phyloP scores from a whole-genome alignment of 2,888 invertebrate species.

The Argyresthia albistria region DNA sequence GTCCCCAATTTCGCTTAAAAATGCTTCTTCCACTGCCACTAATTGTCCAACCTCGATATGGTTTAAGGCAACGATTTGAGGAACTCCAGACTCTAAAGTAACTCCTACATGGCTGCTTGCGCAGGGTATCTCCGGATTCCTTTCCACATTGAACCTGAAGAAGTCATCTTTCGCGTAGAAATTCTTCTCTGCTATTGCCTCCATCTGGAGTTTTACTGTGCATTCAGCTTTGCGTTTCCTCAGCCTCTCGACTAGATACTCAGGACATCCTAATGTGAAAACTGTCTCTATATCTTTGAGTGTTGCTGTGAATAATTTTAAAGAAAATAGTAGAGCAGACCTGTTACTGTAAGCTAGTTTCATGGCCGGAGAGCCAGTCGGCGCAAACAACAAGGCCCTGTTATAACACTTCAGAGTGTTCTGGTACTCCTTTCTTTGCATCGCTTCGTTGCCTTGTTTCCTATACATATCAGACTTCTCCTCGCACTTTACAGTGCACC shows the following conservation, averaged over 20 bases:
- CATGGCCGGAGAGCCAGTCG: slow-evolving; percentile 17
- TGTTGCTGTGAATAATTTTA: slow-evolving; percentile 14
- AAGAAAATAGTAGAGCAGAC: slow-evolving; percentile 17
- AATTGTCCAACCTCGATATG: slow-evolving; percentile 7
- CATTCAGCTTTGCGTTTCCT: slow-evolving; percentile 11
- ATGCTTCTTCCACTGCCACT: slow-evolving; percentile 7
- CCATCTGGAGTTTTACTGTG: not conserved
- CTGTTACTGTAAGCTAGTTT: slow-evolving; percentile 22
- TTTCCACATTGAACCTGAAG: slow-evolving; percentile 9
- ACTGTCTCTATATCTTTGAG: slow-evolving; percentile 20
- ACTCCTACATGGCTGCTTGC: not conserved
- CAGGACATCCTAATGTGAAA: slow-evolving; percentile 18
- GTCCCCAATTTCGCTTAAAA: slow-evolving; percentile 1
- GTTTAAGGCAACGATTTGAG: slow-evolving; percentile 7
- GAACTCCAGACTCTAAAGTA: not conserved
- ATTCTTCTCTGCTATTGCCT: not conserved
- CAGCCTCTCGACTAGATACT: slow-evolving; percentile 17
- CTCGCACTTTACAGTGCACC: slow-evolving; percentile 12
- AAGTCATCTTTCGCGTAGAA: slow-evolving; percentile 4
- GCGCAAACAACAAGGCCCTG: slow-evolving; percentile 20
- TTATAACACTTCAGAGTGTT: slow-evolving; percentile 18
- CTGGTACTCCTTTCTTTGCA: slow-evolving; percentile 7
- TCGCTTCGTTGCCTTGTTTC: slow-evolving; percentile 18
- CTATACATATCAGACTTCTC: slow-evolving; percentile 12
- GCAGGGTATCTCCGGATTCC: slow-evolving; percentile 2